Percentiles rank a stretch among this genome's conserved stretches.
phyloP scores from a whole-genome alignment of 1,140 invertebrate genomes.

The Acyrthosiphon pisum region DNA sequence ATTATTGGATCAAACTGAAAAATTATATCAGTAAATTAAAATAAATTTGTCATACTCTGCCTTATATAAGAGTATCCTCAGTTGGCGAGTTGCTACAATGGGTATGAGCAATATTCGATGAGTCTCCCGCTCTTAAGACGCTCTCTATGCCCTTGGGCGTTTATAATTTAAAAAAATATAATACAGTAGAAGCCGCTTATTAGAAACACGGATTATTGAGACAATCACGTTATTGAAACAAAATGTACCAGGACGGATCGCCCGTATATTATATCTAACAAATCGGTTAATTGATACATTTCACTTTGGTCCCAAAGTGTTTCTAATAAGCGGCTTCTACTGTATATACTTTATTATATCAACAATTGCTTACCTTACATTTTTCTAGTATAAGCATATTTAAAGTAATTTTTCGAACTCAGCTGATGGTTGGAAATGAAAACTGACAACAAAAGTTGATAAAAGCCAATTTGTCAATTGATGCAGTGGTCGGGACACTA shows the following conservation, averaged over 20 bases:
- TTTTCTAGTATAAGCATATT: not conserved
- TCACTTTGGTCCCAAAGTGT: no score
- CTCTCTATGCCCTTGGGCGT: no score
- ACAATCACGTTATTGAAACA: no score
- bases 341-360: not conserved
- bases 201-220: no score
- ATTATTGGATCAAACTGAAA: slow-evolving; percentile 50
- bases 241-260: no score
- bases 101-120: not conserved
- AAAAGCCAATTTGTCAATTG: not conserved
- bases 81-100: not conserved
- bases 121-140: not conserved
- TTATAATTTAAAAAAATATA: no score
- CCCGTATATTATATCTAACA: no score
- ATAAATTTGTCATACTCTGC: not conserved
- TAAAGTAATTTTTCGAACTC: no score
- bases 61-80: not conserved
- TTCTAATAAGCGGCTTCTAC: no score
- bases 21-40: not conserved
- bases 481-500: no score
- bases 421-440: not conserved
- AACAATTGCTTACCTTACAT: not conserved
- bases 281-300: no score
- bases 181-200: no score
- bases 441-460: not conserved